These are phyloP conservation scores for Pseudoips prasinana DNA, from an alignment of 2,888 invertebrate species.

Conservation along the genomic window DNA sequence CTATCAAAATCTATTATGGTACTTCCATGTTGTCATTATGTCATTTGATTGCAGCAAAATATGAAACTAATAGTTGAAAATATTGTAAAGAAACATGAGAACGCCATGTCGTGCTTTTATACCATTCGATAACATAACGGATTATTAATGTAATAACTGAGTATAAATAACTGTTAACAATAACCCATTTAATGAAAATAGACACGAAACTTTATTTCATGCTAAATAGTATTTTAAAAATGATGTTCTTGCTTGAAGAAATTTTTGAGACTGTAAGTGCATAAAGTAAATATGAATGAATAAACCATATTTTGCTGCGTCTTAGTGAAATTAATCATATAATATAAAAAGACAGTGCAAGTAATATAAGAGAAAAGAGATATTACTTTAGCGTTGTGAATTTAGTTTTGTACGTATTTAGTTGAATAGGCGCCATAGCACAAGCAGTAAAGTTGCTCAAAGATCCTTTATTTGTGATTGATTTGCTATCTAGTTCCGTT, in stretches of 20 bases:
- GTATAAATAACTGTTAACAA: conserved; percentile 21
- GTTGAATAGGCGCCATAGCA: conserved; percentile 49
- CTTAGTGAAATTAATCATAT: conserved; percentile 6
- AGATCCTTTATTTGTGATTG: conserved; percentile 42
- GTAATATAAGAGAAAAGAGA: conserved; percentile 21
- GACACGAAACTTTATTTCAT: too few species aligned
- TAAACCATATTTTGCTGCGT: conserved; percentile 17
- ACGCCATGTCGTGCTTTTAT: neutral
- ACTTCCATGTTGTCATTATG: conserved; percentile 30
- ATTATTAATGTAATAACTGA: conserved; percentile 22
- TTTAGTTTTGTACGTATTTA: conserved; percentile 34
- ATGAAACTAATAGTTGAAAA: conserved; percentile 2
- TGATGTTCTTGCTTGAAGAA: too few species aligned
- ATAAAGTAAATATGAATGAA: neutral
- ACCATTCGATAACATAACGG: conserved; percentile 1
- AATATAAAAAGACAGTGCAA: conserved; percentile 15
- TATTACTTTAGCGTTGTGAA: conserved; percentile 31
- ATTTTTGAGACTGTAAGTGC: too few species aligned
- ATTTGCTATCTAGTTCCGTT: conserved; percentile 45
- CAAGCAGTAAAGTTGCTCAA: conserved; percentile 60
- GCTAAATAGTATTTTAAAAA: too few species aligned
- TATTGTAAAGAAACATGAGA: conserved; percentile 3
- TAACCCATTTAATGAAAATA: conserved; percentile 4
- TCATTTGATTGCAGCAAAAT: conserved; percentile 27
- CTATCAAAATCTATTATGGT: conserved; percentile 14